phyloP scores from a whole-genome alignment of 2,113 vertebrate species.

The Pterocles burchelli region DNA sequence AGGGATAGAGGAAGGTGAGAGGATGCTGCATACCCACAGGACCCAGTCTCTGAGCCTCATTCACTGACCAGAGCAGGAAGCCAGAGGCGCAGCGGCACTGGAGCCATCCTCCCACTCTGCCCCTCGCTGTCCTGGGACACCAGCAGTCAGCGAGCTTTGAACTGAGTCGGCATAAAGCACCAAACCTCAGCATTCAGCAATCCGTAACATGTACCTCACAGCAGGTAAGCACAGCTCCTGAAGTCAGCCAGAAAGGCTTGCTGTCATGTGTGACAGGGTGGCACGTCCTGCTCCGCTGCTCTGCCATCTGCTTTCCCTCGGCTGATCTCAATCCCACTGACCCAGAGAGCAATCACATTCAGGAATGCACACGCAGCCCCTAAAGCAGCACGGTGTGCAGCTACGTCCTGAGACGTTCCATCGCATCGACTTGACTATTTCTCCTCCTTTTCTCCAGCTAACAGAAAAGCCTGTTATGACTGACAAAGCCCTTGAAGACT shows the following conservation, averaged over 20 bases:
- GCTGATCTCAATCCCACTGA: neutral
- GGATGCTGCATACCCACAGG: neutral
- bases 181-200: neutral
- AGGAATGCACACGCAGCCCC: neutral
- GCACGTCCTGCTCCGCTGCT: neutral
- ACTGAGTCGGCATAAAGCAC: rapidly evolving
- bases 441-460: neutral
- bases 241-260: neutral
- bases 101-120: neutral
- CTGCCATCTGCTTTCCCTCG: neutral
- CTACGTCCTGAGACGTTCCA: neutral
- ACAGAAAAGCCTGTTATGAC: neutral
- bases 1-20: neutral
- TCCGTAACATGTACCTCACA: rapidly evolving
- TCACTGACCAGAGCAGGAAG: neutral
- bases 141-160: neutral
- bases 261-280: neutral
- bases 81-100: neutral
- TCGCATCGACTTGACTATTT: neutral
- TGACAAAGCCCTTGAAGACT: neutral
- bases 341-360: neutral
- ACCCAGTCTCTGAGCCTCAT: neutral
- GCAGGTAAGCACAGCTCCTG: neutral
- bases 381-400: neutral
- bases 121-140: neutral